Evolutionary conservation across 1,140 invertebrate species (phyloP), one percentile per base, ranked within the genome.

Genomic region (Halictus rubicundus): DNA sequence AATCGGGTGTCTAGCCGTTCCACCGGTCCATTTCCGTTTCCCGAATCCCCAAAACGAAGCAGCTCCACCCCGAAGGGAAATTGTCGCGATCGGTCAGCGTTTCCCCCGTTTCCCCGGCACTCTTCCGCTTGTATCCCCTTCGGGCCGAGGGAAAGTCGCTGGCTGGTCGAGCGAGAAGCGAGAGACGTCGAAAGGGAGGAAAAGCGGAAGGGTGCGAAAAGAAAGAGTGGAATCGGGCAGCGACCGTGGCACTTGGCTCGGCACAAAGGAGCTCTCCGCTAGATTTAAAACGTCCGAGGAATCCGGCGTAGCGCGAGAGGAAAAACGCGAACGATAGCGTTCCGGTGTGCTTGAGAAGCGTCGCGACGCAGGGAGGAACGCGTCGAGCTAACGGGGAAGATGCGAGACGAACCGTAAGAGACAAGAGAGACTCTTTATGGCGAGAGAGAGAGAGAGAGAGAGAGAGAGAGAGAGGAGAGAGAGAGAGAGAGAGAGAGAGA

Each of bases 301-400:
- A 79, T 68, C 73, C 37, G 52, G 42, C 57, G 78, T 65, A 68
- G 27, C 61, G 23, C 69, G 60, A 49, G 46, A 68, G 46, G 64
- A 68, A 79, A 85, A 85, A 83, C 54, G 76, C 16, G 64, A 75
- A 68, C 23, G 72, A 80, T 46, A 68, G 52, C 25, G 64, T 68
- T 74, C 78, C 61, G 68, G 49, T 46, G 49, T 23, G 23, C 16
- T n/a, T n/a, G 52, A 23, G 57, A 37, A 21, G 49, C 52, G 52
- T 61, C 23, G 27, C 19, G 46, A 54, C 37, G 39, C 27, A 27
- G 64, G 32, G 14, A 25, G 75, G 42, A 61, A 49, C 74, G 46
- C 54, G 64, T n/a, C 42, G 23, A 19, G 16, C 63, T 21, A 32
- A 25, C 27, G 70, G 32, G 70, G 61, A 63, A 72, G 70, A 46